Conservation (phyloP, 1,140 invertebrate genomes). For the Drosophila lacteicornis region DNA sequence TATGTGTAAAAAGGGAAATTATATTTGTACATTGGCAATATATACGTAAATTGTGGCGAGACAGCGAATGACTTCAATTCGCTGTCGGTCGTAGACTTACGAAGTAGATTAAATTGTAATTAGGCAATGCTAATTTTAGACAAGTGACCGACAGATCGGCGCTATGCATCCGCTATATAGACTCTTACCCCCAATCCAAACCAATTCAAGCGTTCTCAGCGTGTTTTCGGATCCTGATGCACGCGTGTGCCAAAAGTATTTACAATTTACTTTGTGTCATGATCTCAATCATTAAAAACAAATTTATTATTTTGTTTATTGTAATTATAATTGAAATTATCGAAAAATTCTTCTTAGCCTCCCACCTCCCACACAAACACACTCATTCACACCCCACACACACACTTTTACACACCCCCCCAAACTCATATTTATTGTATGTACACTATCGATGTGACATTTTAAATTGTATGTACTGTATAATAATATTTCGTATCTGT, state of each 20-base stretch:
- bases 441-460: conserved; percentile 29
- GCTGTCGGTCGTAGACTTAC: conserved; percentile 34
- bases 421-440: conserved; percentile 44
- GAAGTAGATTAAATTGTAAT: conserved; percentile 60
- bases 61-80: conserved; percentile 37
- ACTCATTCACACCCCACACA: conserved; percentile 11
- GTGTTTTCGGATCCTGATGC: conserved; percentile 63
- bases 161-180: conserved; percentile 57
- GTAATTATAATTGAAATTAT: conserved; percentile 80
- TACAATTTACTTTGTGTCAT: conserved; percentile 74
- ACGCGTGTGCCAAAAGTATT: conserved; percentile 79
- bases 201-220: conserved; percentile 80
- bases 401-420: conserved; percentile 17
- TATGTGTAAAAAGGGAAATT: conserved; percentile 40
- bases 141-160: conserved; percentile 15
- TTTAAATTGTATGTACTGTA: conserved; percentile 55
- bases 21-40: conserved; percentile 63
- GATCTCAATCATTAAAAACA: conserved; percentile 75
- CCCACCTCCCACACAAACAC: conserved; percentile 18
- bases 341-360: conserved; percentile 50
- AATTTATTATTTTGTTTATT: conserved; percentile 70
- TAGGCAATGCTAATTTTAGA: conserved; percentile 55
- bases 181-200: conserved; percentile 41
- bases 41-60: conserved; percentile 53
- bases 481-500: conserved; percentile 38